Conservation (phyloP, 2,888 invertebrate genomes). For the Aphidius colemani region DNA sequence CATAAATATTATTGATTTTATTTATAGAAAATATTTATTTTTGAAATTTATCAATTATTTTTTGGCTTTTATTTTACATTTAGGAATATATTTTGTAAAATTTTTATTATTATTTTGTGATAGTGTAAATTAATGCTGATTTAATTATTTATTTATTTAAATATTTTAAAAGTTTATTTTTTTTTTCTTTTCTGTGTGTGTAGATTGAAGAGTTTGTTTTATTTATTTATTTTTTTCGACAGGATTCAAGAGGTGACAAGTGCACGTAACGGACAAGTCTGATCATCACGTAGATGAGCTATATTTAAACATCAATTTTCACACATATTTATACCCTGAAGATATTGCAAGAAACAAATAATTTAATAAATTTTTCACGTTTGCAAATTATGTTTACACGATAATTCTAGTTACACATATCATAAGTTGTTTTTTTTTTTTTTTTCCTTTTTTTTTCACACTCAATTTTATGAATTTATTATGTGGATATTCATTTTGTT, state of each 20-base stretch:
- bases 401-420: conserved; percentile 6
- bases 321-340: conserved; percentile 31
- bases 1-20: background rate
- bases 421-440: too few relatives aligned
- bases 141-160: conserved; percentile 18
- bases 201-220: conserved; percentile 3
- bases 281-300: conserved; percentile 22
- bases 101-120: conserved; percentile 36
- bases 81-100: too few relatives aligned
- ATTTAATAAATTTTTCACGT: conserved; percentile 26
- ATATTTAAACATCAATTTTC: conserved; percentile 34
- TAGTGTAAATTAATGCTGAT: conserved; percentile 39
- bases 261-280: conserved; percentile 15
- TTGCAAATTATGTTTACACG: conserved; percentile 34
- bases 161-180: background rate
- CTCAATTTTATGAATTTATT: too few relatives aligned
- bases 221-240: background rate
- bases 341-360: conserved; percentile 32
- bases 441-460: too few relatives aligned
- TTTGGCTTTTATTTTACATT: background rate
- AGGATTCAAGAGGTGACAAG: conserved; percentile 12
- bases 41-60: conserved; percentile 3
- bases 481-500: too few relatives aligned
- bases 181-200: background rate
- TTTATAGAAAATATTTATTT: background rate